Conservation (phyloP, 2,797 vertebrate genomes). For the Pteronotus mesoamericanus region DNA sequence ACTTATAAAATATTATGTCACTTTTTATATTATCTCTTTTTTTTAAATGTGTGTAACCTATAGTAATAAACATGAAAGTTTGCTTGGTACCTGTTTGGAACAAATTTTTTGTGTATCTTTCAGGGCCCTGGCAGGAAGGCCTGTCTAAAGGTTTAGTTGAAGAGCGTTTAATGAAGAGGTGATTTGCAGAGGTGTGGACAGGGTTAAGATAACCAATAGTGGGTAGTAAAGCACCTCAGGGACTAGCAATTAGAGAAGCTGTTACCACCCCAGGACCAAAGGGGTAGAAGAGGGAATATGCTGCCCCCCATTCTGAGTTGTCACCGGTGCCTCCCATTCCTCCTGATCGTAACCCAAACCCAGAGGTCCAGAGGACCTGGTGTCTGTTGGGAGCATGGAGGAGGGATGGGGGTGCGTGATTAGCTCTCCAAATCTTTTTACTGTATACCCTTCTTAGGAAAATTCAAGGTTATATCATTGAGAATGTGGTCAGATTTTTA, state of each 20-base stretch:
- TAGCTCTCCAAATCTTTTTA: background rate
- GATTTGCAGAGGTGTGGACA: background rate
- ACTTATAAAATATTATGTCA: constrained; percentile 26
- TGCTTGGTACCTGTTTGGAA: background rate
- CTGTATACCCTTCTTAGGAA: background rate
- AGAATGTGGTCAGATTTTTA: background rate
- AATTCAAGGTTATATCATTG: background rate
- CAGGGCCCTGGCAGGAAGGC: background rate
- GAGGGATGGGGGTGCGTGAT: background rate
- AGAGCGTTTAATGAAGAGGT: background rate
- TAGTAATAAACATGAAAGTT: constrained; percentile 65
- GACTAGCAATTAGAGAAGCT: background rate
- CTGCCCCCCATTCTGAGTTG: background rate
- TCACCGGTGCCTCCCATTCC: background rate
- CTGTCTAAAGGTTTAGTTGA: background rate
- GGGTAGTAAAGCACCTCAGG: background rate
- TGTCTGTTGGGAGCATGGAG: too few species aligned
- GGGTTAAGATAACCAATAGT: background rate
- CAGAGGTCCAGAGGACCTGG: background rate
- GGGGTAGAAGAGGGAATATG: fast-evolving
- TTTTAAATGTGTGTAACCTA: background rate
- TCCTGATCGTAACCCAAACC: background rate
- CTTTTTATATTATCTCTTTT: constrained; percentile 39
- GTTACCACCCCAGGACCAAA: background rate
- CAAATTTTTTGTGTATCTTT: background rate